Evolutionary conservation across 2,888 invertebrate species (phyloP).

Genomic region (Archaeoteleia sp.): DNA sequence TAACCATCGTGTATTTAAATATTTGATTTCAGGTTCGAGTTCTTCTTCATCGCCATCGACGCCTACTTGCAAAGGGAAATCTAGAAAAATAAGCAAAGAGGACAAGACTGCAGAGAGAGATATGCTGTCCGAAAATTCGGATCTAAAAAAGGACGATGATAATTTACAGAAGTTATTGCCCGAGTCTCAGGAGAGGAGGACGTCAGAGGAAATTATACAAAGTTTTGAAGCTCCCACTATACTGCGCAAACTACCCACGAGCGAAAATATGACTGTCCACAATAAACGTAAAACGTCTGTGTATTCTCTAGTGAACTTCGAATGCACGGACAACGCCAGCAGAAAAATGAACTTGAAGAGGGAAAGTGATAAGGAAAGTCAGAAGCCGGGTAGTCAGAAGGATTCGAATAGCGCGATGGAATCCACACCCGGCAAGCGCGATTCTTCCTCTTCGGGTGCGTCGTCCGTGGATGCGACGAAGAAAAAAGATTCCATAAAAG

Average conservation of each 20-base stretch:
- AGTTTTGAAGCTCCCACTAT: slow-evolving; percentile 54
- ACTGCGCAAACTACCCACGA: slow-evolving; percentile 40
- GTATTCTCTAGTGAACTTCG: slow-evolving; percentile 57
- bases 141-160: slow-evolving; percentile 49
- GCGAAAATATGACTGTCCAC: slow-evolving; percentile 51
- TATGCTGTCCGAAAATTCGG: slow-evolving; percentile 55
- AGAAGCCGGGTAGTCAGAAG: neutral
- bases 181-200: slow-evolving; percentile 49
- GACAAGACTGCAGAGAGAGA: slow-evolving; percentile 65
- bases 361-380: slow-evolving; percentile 18
- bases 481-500: slow-evolving; percentile 50
- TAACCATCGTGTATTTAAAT: neutral
- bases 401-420: slow-evolving; percentile 11
- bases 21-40: slow-evolving; percentile 61
- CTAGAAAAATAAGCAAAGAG: slow-evolving; percentile 68
- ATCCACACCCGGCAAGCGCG: slow-evolving; percentile 9
- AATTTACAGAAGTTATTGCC: slow-evolving; percentile 45
- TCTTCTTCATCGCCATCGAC: slow-evolving; percentile 66
- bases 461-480: slow-evolving; percentile 38
- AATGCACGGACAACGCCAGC: slow-evolving; percentile 49
- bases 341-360: slow-evolving; percentile 47
- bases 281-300: slow-evolving; percentile 59
- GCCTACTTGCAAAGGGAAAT: slow-evolving; percentile 67
- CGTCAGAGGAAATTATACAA: slow-evolving; percentile 54
- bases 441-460: slow-evolving; percentile 10